A percentile compares a stretch with the other conserved stretches of the same genome.
Conservation (phyloP, 2,888 invertebrate species). For the Orgyia antiqua region DNA sequence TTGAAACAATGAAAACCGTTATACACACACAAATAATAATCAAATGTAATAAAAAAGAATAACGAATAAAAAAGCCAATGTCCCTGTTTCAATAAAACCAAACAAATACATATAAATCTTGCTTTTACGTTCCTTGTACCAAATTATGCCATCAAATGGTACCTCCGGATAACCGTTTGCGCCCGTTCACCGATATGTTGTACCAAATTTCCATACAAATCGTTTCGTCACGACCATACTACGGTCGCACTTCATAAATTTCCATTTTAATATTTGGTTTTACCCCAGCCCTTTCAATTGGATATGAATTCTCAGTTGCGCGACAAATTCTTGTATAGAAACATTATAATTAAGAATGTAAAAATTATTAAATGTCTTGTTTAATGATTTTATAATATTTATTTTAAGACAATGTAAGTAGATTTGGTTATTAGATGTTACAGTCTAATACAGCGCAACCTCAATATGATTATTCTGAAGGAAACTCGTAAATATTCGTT, state of each 20-base stretch:
- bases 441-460: too few species aligned
- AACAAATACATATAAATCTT: constrained; percentile 63
- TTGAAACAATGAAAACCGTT: too few species aligned
- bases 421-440: too few species aligned
- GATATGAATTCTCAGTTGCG: constrained; percentile 29
- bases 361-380: too few species aligned
- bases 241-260: constrained; percentile 69
- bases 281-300: constrained; percentile 35
- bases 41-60: constrained; percentile 21
- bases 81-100: constrained; percentile 58
- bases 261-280: constrained; percentile 66
- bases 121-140: constrained; percentile 61
- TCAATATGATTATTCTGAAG: too few species aligned
- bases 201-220: constrained; percentile 73
- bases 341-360: too few species aligned
- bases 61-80: constrained; percentile 42
- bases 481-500: too few species aligned
- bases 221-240: constrained; percentile 53
- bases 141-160: constrained; percentile 72
- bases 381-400: too few species aligned
- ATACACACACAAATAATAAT: constrained; percentile 7
- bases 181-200: constrained; percentile 52
- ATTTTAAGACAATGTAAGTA: too few species aligned
- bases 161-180: constrained; percentile 46
- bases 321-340: constrained; percentile 43